Evolutionary conservation across 2,113 vertebrate genomes (phyloP).

Genomic region (Scomber colias): DNA sequence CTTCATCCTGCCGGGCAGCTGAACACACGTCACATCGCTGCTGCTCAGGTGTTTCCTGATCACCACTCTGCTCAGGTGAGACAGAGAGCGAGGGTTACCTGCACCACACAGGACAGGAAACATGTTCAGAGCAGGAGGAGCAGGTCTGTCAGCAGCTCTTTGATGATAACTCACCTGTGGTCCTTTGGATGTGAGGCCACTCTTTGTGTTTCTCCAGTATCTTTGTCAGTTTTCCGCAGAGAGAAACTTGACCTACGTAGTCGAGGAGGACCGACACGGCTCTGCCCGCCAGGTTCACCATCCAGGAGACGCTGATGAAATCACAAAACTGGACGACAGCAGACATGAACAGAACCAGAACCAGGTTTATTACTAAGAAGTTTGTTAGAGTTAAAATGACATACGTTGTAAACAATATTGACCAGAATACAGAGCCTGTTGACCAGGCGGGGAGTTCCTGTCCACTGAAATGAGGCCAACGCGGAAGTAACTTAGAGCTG

Average conservation of each 20-base stretch:
- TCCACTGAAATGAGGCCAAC: too few relatives aligned
- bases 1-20: slow-evolving; percentile 85
- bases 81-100: slow-evolving; percentile 89
- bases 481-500: too few relatives aligned
- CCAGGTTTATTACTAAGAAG: too few relatives aligned
- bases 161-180: slow-evolving; percentile 78
- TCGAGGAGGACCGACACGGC: slow-evolving; percentile 87
- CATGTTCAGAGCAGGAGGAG: neutral
- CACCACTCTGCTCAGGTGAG: slow-evolving; percentile 88
- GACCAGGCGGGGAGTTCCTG: too few relatives aligned
- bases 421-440: too few relatives aligned
- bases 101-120: slow-evolving; percentile 31
- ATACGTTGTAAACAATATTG: too few relatives aligned
- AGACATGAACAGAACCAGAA: neutral
- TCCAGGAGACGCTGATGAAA: slow-evolving; percentile 88
- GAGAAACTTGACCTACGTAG: slow-evolving; percentile 86
- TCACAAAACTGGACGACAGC: slow-evolving; percentile 88
- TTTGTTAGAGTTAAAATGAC: too few relatives aligned
- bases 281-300: slow-evolving; percentile 85
- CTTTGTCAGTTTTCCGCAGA: slow-evolving; percentile 88
- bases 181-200: slow-evolving; percentile 87
- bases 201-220: slow-evolving; percentile 86
- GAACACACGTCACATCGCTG: slow-evolving; percentile 77
- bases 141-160: neutral
- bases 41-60: slow-evolving; percentile 87